A percentile compares a stretch with the other conserved stretches of the same genome.
These are phyloP conservation scores for Lophius americanus DNA, from an alignment of 2,797 vertebrate species.

Conservation along the genomic window DNA sequence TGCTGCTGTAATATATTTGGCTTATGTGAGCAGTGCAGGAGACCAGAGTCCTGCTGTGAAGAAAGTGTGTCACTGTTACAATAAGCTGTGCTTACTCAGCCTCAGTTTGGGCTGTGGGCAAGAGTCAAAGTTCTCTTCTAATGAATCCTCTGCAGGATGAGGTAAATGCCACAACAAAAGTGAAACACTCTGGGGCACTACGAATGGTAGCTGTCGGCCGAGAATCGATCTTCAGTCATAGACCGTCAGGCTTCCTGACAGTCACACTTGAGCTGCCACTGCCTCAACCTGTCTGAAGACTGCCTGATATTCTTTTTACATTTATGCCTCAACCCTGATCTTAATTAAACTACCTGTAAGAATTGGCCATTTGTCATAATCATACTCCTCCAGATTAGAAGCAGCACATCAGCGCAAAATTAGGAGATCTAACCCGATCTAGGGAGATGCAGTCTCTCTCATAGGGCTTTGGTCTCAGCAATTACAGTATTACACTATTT, in stretches of 20 bases:
- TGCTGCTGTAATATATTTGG: constrained; percentile 29
- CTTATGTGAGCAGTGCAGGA: constrained; percentile 37
- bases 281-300: constrained; percentile 13
- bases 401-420: no score
- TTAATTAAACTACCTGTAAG: no score
- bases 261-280: no score
- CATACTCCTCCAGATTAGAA: no score
- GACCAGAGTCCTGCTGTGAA: constrained; percentile 6
- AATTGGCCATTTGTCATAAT: no score
- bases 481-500: no score
- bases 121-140: constrained; percentile 22
- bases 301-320: no score
- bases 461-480: no score
- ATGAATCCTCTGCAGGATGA: constrained; percentile 16
- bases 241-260: no score
- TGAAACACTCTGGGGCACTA: constrained; percentile 1
- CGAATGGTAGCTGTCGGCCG: constrained; percentile 8
- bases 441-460: no score
- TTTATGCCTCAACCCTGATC: no score
- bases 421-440: no score
- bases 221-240: not conserved
- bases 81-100: constrained; percentile 55
- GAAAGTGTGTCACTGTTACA: constrained; percentile 57
- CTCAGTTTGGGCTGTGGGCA: not conserved
- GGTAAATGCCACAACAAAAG: constrained; percentile 1